Evolutionary conservation across 2,797 vertebrate genomes (phyloP), one percentile per base, ranked within the genome.

Genomic region (Threskiornis aethiopicus): DNA sequence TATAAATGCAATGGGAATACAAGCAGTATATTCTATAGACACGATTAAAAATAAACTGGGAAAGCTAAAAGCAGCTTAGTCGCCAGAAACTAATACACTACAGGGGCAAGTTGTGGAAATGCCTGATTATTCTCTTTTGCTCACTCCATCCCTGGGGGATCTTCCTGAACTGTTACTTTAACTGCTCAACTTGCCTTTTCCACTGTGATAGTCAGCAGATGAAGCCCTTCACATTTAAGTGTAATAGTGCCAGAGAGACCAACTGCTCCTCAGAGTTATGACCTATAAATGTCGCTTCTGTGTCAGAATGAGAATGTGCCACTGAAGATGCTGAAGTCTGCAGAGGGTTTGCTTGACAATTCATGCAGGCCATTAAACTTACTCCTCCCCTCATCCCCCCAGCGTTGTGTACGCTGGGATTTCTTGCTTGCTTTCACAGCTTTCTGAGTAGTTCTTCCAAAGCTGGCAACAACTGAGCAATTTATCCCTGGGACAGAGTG

Each of bases 241-340:
- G 88, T 97, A 98, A 98, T 98, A 96, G 97, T 96, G 97, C 97
- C 97, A 97, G 97, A 93, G 97, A 98, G 97, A 98, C 97, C 96
- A 91, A 97, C 97, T 97, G 97, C 96, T 97, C 93, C 97, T 97
- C 95, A 96, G 97, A 97, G 97, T 97, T 97, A 98, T 88, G 64
- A 96, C 97, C 97, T 98, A 97, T 97, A 98, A 97, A 97, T 96
- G 97, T 97, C 97, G 80, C 96, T 96, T 96, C 96, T 91, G 84
- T 96, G 97, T 97, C 96, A 93, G 96, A 96, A 89, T 44, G 95
- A 97, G 96, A 88, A 89, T 91, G 95, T 93, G 94, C 95, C 96
- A 86, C 87, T 37, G 95, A 97, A 97, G 97, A 97, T 97, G 93
- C 97, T 97, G 97, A 97, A 97, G 96, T 97, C 97, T 97, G 97